Base-by-base conservation (phyloP, 1,140 invertebrate genomes). In the Littorina saxatilis region DNA sequence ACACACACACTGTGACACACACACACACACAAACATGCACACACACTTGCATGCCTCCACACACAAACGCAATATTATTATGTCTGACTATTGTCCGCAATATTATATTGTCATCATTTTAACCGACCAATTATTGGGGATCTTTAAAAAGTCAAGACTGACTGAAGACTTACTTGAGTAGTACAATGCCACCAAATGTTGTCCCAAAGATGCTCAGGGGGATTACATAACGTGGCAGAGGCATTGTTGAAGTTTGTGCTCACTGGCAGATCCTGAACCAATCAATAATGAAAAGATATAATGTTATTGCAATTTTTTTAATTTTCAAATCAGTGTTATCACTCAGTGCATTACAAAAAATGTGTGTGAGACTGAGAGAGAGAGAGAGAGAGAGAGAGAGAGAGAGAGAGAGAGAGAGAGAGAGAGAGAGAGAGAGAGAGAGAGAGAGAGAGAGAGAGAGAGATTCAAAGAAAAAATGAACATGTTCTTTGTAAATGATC, bases 151-250 rank as follows among this genome's bases (percentile, higher is more conserved):
- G n/a, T n/a, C n/a, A n/a, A n/a, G n/a, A n/a, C n/a, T n/a, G n/a
- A n/a, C n/a, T n/a, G n/a, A n/a, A n/a, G 17, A 68, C 66, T 68
- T 17, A 68, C 66, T 68, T 68, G 13, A 68, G 35, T 9, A 68
- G 35, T 17, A 39, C 32, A 39, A 39, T 39, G 27, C 66, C 35
- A 5, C 66, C 66, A 5, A 39, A 32, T 39, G 66, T 20, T 15
- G 61, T 7, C 29, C 66, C 66, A 37, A 39, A 17, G 35, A 68
- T 68, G 66, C 66, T 32, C 13, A 23, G 29, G 20, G 66, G 66
- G 20, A 68, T 20, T 20, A 39, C 0, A 35, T 39, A 68, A 2
- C 29, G 9, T 17, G 66, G 35, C 0, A 68, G 66, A 68, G 3
- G 7, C 66, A 68, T 68, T 23, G 0, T 39, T 68, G 15, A 7